These are phyloP conservation scores for Erebia palarica DNA, from an alignment of 2,888 invertebrate genomes.

Conservation along the genomic window DNA sequence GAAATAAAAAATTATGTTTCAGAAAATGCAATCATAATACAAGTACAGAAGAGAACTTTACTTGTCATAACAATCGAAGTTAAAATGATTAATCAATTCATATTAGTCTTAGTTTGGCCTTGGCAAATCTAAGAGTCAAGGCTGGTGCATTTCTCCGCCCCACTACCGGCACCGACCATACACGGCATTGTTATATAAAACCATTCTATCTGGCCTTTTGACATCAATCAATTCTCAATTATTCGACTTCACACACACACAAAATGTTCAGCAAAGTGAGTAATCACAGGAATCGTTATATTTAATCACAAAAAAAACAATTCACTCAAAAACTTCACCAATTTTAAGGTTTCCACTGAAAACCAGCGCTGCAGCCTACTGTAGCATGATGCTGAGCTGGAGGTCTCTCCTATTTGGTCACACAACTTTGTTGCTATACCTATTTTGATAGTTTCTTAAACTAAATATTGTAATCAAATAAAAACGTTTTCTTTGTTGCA, in stretches of 20 bases:
- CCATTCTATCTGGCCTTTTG: conserved; percentile 56
- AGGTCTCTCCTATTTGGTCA: too few species aligned
- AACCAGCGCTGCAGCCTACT: too few species aligned
- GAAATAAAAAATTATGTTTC: not conserved
- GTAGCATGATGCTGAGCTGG: too few species aligned
- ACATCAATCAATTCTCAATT: conserved; percentile 63
- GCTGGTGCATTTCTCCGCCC: conserved; percentile 49
- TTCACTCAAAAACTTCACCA: too few species aligned
- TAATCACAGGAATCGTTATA: conserved; percentile 28
- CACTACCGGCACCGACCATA: conserved; percentile 45
- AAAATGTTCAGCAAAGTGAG: conserved; percentile 72
- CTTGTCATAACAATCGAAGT: conserved; percentile 2
- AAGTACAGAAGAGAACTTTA: not conserved
- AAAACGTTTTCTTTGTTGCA: too few species aligned
- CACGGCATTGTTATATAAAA: conserved; percentile 61
- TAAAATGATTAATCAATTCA: conserved; percentile 46
- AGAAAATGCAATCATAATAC: not conserved
- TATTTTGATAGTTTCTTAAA: too few species aligned
- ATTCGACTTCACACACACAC: conserved; percentile 58
- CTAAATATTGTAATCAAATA: too few species aligned
- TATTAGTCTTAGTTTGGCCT: conserved; percentile 53
- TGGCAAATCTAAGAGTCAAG: conserved; percentile 58
- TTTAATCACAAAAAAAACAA: not conserved
- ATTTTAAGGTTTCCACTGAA: too few species aligned
- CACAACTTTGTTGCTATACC: too few species aligned